phyloP scores from a whole-genome alignment of 2,113 vertebrate species.

The Sapayoa aenigma region DNA sequence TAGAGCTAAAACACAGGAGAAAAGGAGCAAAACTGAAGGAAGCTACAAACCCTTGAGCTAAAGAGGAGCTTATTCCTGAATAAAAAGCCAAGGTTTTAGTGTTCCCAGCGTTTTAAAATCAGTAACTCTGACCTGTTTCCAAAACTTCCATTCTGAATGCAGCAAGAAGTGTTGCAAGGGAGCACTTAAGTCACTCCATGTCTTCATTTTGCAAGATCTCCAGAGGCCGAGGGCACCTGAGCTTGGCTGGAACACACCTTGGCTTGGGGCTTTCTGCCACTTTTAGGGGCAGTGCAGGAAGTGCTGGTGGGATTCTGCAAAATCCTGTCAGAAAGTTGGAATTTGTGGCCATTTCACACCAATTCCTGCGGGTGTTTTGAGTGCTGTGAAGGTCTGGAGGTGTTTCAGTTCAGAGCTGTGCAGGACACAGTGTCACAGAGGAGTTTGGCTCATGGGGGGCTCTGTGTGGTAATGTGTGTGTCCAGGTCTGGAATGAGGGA shows the following conservation, averaged over 20 bases:
- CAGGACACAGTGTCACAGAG: accelerated
- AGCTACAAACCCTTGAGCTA: background rate
- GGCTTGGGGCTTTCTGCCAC: background rate
- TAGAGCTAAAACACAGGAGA: background rate
- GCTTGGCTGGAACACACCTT: background rate
- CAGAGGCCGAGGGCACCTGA: background rate
- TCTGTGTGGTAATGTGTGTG: accelerated
- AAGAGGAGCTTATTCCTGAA: background rate
- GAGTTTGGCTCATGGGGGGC: background rate
- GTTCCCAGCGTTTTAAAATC: background rate
- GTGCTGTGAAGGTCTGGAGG: background rate
- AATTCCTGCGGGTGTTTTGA: background rate
- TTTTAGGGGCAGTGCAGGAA: background rate
- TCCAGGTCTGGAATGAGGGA: accelerated
- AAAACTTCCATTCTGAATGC: background rate
- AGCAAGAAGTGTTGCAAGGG: background rate
- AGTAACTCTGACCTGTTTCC: background rate
- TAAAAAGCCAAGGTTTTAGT: background rate
- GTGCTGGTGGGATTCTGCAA: background rate
- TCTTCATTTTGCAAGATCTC: background rate
- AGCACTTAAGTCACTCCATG: background rate
- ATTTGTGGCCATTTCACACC: accelerated
- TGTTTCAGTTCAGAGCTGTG: background rate
- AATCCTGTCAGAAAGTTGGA: background rate
- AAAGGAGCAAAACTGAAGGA: background rate